A percentile compares a stretch with the other conserved stretches of the same genome.
These are phyloP conservation scores for Tenualosa thibaudeaui DNA, from an alignment of 2,797 vertebrate species.

Conservation along the genomic window DNA sequence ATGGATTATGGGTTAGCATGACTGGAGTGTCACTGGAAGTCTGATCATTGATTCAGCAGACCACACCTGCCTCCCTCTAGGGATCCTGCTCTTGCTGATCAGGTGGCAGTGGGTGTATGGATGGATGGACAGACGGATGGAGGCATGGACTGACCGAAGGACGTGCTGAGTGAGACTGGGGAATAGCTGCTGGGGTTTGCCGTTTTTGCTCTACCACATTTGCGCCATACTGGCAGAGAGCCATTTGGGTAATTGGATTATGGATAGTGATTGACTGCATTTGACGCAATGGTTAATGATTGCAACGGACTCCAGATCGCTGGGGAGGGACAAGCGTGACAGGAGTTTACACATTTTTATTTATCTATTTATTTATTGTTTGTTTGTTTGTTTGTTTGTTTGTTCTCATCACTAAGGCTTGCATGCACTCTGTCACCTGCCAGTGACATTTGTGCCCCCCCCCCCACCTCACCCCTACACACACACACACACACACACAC, in stretches of 20 bases:
- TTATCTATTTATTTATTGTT: background rate
- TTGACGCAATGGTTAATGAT: background rate
- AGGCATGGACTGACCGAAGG: too few species aligned
- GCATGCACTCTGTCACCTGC: background rate
- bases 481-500: background rate
- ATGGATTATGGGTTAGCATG: background rate
- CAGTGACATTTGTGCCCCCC: too few species aligned
- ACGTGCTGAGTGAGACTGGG: background rate
- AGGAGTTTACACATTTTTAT: background rate
- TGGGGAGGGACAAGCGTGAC: background rate
- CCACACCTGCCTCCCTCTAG: background rate
- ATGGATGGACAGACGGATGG: background rate
- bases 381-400: background rate
- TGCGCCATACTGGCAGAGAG: background rate
- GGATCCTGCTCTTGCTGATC: background rate
- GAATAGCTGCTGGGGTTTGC: conserved; percentile 2
- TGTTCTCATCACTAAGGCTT: background rate
- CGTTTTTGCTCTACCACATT: background rate
- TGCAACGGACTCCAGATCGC: background rate
- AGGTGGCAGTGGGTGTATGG: background rate
- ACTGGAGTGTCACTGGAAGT: background rate
- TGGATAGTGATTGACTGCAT: too few species aligned
- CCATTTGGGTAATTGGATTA: background rate
- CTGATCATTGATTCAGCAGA: background rate
- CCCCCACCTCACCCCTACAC: background rate